phyloP scores from a whole-genome alignment of 2,888 invertebrate species.

The Ellobium chinense region DNA sequence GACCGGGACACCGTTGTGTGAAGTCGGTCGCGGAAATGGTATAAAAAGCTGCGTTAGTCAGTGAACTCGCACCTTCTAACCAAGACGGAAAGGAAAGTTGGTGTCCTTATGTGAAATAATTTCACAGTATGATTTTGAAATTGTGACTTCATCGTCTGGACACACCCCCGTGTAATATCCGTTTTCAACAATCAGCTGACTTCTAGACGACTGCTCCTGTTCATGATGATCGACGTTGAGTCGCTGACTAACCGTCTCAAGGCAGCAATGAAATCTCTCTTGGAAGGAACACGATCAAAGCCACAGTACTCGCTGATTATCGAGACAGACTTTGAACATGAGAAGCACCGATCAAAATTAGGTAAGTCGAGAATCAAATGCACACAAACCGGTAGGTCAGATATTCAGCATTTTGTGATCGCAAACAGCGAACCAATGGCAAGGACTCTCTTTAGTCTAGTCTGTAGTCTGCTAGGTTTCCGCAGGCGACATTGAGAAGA shows the following conservation, averaged over 20 bases:
- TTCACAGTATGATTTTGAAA: not conserved
- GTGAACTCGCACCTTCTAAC: not conserved
- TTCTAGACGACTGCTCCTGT: no score
- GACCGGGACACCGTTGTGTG: not conserved
- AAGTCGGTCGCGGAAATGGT: not conserved
- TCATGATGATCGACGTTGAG: constrained; percentile 6
- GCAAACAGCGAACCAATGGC: no score
- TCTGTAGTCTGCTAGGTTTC: no score
- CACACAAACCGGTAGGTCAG: no score
- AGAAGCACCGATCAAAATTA: constrained; percentile 38
- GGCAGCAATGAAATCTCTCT: constrained; percentile 37
- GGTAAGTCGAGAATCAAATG: constrained; percentile 37
- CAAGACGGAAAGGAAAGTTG: no score
- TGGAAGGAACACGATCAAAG: constrained; percentile 25
- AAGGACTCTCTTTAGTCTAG: no score
- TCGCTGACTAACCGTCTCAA: constrained; percentile 24
- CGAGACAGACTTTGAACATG: constrained; percentile 46
- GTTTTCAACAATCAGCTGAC: constrained; percentile 32
- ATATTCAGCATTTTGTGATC: no score
- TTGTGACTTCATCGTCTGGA: not conserved
- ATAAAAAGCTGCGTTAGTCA: not conserved
- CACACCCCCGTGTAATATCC: constrained; percentile 40
- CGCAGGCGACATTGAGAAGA: no score
- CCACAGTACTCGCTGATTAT: constrained; percentile 37
- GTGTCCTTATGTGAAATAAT: not conserved